Conservation (phyloP, 2,113 vertebrate genomes). For the Oncorhynchus keta region DNA sequence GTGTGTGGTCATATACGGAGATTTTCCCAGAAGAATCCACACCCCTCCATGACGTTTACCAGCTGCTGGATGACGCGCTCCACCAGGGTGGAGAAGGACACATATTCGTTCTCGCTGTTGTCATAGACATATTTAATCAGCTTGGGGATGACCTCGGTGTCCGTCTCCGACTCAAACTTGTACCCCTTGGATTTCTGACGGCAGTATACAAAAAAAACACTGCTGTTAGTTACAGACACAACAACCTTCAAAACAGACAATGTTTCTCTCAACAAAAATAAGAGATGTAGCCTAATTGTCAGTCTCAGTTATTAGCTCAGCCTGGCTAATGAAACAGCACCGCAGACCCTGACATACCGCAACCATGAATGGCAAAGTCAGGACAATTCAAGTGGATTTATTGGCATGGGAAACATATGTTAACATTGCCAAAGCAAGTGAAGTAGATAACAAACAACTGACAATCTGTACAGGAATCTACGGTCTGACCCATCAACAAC, state of each 20-base stretch:
- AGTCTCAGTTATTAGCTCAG: too few relatives aligned
- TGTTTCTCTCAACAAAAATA: neutral
- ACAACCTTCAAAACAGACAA: neutral
- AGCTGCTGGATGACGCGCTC: constrained; percentile 91
- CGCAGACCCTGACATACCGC: too few relatives aligned
- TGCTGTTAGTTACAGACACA: constrained; percentile 18
- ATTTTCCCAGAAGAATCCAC: too few relatives aligned
- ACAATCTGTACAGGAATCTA: too few relatives aligned
- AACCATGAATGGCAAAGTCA: too few relatives aligned
- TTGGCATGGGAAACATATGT: too few relatives aligned
- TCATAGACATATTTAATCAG: constrained; percentile 95
- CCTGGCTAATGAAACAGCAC: too few relatives aligned
- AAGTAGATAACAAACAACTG: too few relatives aligned
- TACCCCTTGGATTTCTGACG: constrained; percentile 89
- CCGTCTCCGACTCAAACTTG: constrained; percentile 94
- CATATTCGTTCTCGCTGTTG: constrained; percentile 83
- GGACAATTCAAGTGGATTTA: too few relatives aligned
- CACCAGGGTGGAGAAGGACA: constrained; percentile 88
- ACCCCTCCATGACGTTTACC: constrained; percentile 75
- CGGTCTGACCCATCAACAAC: too few relatives aligned
- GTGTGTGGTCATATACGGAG: too few relatives aligned
- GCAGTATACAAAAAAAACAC: constrained; percentile 3
- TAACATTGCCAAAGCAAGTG: too few relatives aligned
- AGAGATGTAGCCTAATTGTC: neutral
- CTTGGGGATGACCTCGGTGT: constrained; percentile 96